phyloP scores from a whole-genome alignment of 1,140 invertebrate genomes.

The Caerostris extrusa region DNA sequence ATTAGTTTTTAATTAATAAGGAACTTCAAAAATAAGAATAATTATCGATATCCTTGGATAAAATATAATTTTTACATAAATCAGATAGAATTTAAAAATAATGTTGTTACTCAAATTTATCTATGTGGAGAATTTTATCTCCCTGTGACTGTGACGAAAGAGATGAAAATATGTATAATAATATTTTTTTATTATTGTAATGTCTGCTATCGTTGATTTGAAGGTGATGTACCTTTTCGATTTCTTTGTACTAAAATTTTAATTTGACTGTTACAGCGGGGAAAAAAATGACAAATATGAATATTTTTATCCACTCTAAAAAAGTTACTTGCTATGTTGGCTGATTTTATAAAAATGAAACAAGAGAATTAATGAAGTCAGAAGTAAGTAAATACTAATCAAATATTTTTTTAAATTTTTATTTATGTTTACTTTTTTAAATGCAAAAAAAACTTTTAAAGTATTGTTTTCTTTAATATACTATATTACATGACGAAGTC shows the following conservation, averaged over 20 bases:
- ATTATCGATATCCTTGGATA: background rate
- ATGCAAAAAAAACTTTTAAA: background rate
- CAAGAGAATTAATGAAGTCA: conserved; percentile 3
- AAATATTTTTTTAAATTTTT: background rate
- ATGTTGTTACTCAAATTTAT: too few species aligned
- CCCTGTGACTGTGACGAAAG: conserved; percentile 44
- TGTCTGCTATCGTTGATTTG: conserved; percentile 59
- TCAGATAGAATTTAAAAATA: background rate
- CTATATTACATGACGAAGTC: conserved; percentile 33
- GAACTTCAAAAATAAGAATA: background rate
- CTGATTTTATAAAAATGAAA: conserved; percentile 38
- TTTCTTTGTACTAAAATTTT: background rate
- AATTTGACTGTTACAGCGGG: too few species aligned
- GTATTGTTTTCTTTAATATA: background rate
- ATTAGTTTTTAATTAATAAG: background rate
- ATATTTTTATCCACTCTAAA: too few species aligned
- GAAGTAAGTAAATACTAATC: conserved; percentile 36
- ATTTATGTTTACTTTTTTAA: background rate
- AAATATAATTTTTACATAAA: background rate
- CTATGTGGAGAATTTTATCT: background rate
- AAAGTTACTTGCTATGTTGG: background rate
- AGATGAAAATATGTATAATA: conserved; percentile 55
- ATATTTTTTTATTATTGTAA: conserved; percentile 57
- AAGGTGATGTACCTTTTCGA: conserved; percentile 60
- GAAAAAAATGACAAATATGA: too few species aligned